Base-by-base conservation (phyloP, 2,797 vertebrate species). In the Rhabdomys pumilio region DNA sequence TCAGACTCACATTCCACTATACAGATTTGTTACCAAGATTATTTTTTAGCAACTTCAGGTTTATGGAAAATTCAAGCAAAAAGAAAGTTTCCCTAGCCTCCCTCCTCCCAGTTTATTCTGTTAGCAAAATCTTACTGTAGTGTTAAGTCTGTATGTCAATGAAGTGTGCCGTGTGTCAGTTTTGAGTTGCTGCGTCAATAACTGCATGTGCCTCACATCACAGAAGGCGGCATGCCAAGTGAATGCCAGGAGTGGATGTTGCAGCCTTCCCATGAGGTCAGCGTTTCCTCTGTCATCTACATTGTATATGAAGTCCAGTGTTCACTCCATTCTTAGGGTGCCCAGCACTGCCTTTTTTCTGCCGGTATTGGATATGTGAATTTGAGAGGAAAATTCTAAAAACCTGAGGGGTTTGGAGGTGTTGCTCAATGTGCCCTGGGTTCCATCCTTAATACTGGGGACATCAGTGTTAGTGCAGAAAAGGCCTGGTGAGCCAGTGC, bases 291-390 rank as follows among this genome's bases (percentile, higher is more conserved):
- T 11, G 12, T 81, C 38, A 4, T n/a, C n/a, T 53, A 29, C 69
- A 2, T 59, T 12, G 0, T 0, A 0, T 1, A 0, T 59, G 3
- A 57, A 7, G 38, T 47, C 79, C 12, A 67, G 77, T 55, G 3
- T 90, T 13, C 20, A 1, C 0, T 3, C 19, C 10, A 14, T n/a
- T 34, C 47, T 55, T 15, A 3, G 41, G 34, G 87, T 57, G n/a
- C 53, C 34, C 31, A 3, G 10, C 4, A 29, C 7, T 4, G 0
- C 41, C 12, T 5, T 22, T 34, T 50, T 53, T 77, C 59, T 76
- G 15, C 73, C 7, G 1, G 26, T 20, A 1, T 34, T 34, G 47
- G 38, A 55, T 38, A 31, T 19, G 0, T 2, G 24, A 24, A 24
- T 53, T 8, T 22, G 6, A 41, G 44, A 65, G n/a, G 4, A 88